Evolutionary conservation across 1,140 invertebrate species (phyloP), one percentile per base, ranked within the genome.

Genomic region (Lithobius niger): DNA sequence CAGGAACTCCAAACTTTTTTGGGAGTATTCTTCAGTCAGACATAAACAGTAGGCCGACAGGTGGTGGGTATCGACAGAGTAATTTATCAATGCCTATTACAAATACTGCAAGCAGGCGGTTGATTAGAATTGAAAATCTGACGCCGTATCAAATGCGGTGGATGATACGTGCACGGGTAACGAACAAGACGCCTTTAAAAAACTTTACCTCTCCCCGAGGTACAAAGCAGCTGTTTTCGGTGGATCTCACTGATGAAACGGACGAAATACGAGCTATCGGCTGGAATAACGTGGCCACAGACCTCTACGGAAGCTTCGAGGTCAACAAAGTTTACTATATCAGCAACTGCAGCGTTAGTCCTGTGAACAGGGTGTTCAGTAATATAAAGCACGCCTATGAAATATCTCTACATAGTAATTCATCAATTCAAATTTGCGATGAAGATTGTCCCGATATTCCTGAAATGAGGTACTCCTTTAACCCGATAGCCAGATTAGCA

Each of bases 261-360:
- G 93, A 92, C 6, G 92, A 97, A 72, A 97, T 99, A 54, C 74
- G 88, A 55, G 86, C 86, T n/a, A 96, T 93, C 1, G 93, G 81
- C 6, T 99, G 99, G 66, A 90, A 82, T 64, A 84, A 88, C 56
- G 75, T 83, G 61, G 86, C 84, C 59, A 92, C 97, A 64, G 90
- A 88, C 66, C 97, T 82, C 68, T 95, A 82, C 67, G 83, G 94
- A 65, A 78, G 91, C 68, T 77, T 99, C 58, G 82, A 97, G 76
- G 82, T 91, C 67, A 73, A 69, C 61, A 70, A 76, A 61, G 71
- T 77, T 57, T 97, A 94, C 69, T 95, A 82, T 62, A 82, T 99
- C 28, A 85, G 82, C 24, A 82, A 81, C 59, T 88, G 82, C 53
- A 67, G 72, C 21, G 66, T 97, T 6, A 97, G 96, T 70, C 78